Conservation (phyloP, 2,888 invertebrate species). For the Anthoptus insignis region DNA sequence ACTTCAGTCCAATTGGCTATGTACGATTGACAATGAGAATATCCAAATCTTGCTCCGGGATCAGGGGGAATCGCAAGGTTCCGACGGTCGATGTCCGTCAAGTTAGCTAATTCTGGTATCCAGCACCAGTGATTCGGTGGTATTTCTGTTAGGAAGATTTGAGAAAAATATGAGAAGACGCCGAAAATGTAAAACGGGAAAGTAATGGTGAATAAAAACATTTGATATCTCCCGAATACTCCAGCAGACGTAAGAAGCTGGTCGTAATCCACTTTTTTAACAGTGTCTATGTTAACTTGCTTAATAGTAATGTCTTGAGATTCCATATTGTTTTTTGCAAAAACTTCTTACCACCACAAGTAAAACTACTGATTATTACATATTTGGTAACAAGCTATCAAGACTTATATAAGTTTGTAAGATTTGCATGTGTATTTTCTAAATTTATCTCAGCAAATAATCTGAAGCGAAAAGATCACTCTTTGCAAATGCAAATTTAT, state of each 20-base stretch:
- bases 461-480: not conserved
- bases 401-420: not conserved
- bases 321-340: not conserved
- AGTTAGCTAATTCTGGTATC: conserved; percentile 66
- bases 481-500: not conserved
- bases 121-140: conserved; percentile 71
- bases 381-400: not conserved
- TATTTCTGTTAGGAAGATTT: conserved; percentile 68
- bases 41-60: conserved; percentile 57
- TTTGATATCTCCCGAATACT: conserved; percentile 67
- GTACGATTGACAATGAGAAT: conserved; percentile 65
- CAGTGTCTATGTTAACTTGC: not conserved
- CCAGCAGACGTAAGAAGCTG: conserved; percentile 65
- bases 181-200: conserved; percentile 68
- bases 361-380: not conserved
- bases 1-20: conserved; percentile 67
- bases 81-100: conserved; percentile 63
- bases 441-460: not conserved
- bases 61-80: conserved; percentile 63
- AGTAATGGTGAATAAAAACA: conserved; percentile 60
- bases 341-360: not conserved
- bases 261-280: conserved; percentile 59
- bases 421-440: not conserved
- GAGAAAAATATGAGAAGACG: conserved; percentile 64
- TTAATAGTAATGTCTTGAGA: not conserved